phyloP scores from a whole-genome alignment of 2,888 invertebrate species.

The Lepidocyrtinus sp. region DNA sequence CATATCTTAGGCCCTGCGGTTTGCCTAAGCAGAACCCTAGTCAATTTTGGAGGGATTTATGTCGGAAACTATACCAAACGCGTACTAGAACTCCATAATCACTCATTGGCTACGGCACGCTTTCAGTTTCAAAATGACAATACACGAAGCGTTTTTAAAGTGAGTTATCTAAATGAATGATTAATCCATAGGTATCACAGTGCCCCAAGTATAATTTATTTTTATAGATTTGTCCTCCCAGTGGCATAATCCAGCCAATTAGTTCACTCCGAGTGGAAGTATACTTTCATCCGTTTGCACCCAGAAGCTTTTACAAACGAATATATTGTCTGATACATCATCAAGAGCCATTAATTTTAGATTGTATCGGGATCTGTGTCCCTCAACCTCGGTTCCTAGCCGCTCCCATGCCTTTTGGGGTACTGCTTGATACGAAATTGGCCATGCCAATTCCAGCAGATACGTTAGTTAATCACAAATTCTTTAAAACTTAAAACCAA shows the following conservation, averaged over 20 bases:
- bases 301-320: conserved; percentile 64
- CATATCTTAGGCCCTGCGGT: conserved; percentile 60
- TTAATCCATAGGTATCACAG: neutral
- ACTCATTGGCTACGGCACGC: conserved; percentile 53
- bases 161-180: too few relatives aligned
- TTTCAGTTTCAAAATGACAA: conserved; percentile 66
- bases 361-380: conserved; percentile 61
- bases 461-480: conserved; percentile 37
- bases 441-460: conserved; percentile 57
- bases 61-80: conserved; percentile 46
- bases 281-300: conserved; percentile 57
- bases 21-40: conserved; percentile 57
- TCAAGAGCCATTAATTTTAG: conserved; percentile 62
- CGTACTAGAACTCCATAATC: conserved; percentile 55
- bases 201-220: neutral
- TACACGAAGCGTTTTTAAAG: conserved; percentile 58
- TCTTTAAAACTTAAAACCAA: neutral
- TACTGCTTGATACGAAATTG: conserved; percentile 36
- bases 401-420: conserved; percentile 53
- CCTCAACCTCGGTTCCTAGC: conserved; percentile 54
- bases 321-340: conserved; percentile 60
- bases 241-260: conserved; percentile 50
- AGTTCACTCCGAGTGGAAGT: conserved; percentile 46
- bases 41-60: conserved; percentile 63
- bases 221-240: conserved; percentile 58